A percentile compares a stretch with the other conserved stretches of the same genome.
Evolutionary conservation across 2,888 invertebrate species (phyloP).

Genomic region (Cistogaster globosa): DNA sequence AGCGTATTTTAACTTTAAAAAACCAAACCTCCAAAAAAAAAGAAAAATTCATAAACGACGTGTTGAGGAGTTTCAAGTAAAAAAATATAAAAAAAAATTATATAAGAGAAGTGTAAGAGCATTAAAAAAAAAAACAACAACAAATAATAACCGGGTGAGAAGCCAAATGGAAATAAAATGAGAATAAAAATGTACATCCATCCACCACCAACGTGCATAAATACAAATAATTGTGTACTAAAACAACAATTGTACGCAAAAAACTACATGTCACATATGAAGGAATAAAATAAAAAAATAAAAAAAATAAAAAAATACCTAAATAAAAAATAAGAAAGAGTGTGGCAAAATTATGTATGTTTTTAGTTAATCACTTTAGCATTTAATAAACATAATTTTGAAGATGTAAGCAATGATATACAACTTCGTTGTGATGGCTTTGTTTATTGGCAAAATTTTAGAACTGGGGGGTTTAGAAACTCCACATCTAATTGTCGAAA

Average conservation of each 20-base stretch:
- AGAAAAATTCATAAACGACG: constrained; percentile 6
- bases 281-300: constrained; percentile 22
- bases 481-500: too few relatives aligned
- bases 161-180: constrained; percentile 58
- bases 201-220: constrained; percentile 53
- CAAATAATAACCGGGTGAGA: constrained; percentile 50
- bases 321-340: background rate
- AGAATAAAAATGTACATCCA: constrained; percentile 53
- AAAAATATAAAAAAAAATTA: constrained; percentile 5
- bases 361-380: too few relatives aligned
- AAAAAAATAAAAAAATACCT: background rate
- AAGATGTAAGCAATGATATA: too few relatives aligned
- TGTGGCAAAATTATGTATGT: too few relatives aligned
- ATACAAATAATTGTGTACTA: constrained; percentile 22
- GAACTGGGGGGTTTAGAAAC: too few relatives aligned
- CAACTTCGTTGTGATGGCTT: too few relatives aligned
- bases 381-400: too few relatives aligned
- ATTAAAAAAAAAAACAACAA: background rate
- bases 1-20: constrained; percentile 41
- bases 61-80: constrained; percentile 30
- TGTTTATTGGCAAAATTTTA: too few relatives aligned
- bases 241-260: constrained; percentile 22
- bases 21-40: background rate
- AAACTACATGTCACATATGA: constrained; percentile 60
- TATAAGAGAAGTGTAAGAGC: constrained; percentile 9